These are phyloP conservation scores for Plecotus auritus DNA, from an alignment of 2,113 vertebrate genomes.

Conservation along the genomic window DNA sequence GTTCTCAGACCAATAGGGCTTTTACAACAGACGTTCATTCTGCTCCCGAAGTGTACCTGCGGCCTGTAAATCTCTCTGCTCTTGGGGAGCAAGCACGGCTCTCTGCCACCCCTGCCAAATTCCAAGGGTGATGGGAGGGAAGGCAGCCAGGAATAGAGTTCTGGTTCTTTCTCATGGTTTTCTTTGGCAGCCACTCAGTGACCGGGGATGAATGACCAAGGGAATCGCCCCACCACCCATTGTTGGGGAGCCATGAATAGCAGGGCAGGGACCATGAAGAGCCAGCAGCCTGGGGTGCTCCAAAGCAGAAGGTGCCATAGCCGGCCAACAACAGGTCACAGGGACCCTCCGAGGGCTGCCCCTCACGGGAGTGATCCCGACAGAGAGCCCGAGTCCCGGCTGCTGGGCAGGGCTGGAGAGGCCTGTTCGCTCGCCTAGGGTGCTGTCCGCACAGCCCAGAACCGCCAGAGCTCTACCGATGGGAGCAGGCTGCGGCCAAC, in stretches of 20 bases:
- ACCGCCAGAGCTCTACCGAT: constrained; percentile 77
- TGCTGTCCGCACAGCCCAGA: constrained; percentile 55
- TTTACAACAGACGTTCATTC: fast-evolving
- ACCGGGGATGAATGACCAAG: constrained; percentile 14
- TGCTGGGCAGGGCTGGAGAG: not conserved
- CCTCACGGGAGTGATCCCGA: not conserved
- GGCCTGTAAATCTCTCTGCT: not conserved
- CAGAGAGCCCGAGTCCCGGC: not conserved
- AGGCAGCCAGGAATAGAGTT: not conserved
- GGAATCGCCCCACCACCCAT: not conserved
- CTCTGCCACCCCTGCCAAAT: not conserved
- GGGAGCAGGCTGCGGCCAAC: constrained; percentile 79
- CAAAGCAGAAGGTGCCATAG: not conserved
- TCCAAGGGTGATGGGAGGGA: not conserved
- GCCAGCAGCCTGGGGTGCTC: not conserved
- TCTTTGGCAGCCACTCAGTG: constrained; percentile 30
- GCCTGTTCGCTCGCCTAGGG: constrained; percentile 30
- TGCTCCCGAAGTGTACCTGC: not conserved
- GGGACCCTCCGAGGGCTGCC: not conserved
- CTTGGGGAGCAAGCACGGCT: not conserved
- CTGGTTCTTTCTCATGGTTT: not conserved
- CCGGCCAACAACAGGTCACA: not conserved
- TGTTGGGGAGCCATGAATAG: not conserved
- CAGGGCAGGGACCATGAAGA: not conserved
- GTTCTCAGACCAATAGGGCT: not conserved